A percentile compares a stretch with the other conserved stretches of the same genome.
Evolutionary conservation across 2,888 invertebrate species (phyloP).

Genomic region (Sphaeridia pumilis): DNA sequence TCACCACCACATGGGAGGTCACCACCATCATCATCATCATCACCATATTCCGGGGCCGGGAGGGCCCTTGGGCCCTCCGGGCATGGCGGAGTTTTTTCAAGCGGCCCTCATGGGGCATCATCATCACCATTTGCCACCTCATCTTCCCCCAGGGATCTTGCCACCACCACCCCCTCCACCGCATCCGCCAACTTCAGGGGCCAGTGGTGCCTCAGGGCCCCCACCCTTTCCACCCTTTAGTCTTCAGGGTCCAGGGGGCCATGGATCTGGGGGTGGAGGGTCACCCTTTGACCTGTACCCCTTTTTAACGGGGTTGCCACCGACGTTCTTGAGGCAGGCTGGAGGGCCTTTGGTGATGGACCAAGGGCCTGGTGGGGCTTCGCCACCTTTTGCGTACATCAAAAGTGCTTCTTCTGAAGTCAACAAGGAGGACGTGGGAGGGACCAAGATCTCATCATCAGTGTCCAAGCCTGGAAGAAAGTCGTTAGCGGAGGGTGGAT

Average conservation of each 20-base stretch:
- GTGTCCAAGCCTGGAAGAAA: not conserved
- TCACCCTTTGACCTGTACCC: slow-evolving; percentile 31
- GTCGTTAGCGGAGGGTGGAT: slow-evolving; percentile 12
- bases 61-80: slow-evolving; percentile 28
- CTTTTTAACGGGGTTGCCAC: slow-evolving; percentile 24
- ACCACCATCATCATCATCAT: slow-evolving; percentile 19
- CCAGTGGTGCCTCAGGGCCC: slow-evolving; percentile 24
- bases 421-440: not conserved
- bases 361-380: not conserved
- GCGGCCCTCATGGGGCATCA: slow-evolving; percentile 24
- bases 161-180: not conserved
- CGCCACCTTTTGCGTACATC: not conserved
- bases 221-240: slow-evolving; percentile 25
- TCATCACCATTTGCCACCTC: slow-evolving; percentile 18
- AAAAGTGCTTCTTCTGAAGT: not conserved
- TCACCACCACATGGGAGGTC: slow-evolving; percentile 22
- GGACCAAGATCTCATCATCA: not conserved
- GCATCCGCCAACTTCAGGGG: too few species aligned
- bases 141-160: too few species aligned
- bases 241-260: too few species aligned
- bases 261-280: too few species aligned
- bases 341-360: slow-evolving; percentile 13
- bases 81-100: slow-evolving; percentile 32
- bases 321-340: slow-evolving; percentile 14
- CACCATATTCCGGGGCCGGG: slow-evolving; percentile 19